Evolutionary conservation across 2,888 invertebrate species (phyloP).

Genomic region (Cyrtodaria siliqua): DNA sequence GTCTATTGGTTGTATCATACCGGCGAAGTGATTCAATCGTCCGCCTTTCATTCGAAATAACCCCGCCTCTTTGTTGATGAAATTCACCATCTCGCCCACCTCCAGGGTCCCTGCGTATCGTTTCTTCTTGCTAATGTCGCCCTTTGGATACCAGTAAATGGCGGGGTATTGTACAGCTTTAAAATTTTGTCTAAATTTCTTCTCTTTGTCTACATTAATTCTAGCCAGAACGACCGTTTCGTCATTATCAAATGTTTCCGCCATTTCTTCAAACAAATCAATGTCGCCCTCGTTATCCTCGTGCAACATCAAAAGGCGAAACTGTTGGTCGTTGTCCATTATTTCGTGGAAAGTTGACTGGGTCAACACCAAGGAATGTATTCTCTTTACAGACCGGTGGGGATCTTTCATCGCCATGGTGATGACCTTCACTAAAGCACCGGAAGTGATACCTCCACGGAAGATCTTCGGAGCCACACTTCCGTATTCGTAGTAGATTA

Average conservation of each 20-base stretch:
- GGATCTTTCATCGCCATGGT: constrained; percentile 30
- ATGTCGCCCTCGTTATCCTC: constrained; percentile 47
- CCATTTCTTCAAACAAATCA: constrained; percentile 47
- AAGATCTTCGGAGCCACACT: constrained; percentile 52
- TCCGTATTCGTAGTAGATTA: constrained; percentile 60
- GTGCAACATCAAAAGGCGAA: constrained; percentile 52
- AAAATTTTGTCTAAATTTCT: constrained; percentile 27
- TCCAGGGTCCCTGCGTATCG: constrained; percentile 30
- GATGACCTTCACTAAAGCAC: constrained; percentile 29
- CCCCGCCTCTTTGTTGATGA: constrained; percentile 46
- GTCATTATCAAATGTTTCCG: constrained; percentile 54
- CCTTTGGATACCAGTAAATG: constrained; percentile 46
- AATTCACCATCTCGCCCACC: constrained; percentile 33
- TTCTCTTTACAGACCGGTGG: constrained; percentile 21
- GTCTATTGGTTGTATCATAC: constrained; percentile 42
- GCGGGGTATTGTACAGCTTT: constrained; percentile 30
- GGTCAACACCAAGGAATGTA: constrained; percentile 36
- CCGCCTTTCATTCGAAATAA: constrained; percentile 42
- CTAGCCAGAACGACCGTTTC: constrained; percentile 34
- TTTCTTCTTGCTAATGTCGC: constrained; percentile 20
- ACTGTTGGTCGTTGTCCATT: constrained; percentile 35
- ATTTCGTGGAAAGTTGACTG: constrained; percentile 26
- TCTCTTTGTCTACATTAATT: constrained; percentile 42
- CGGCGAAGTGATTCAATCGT: constrained; percentile 41
- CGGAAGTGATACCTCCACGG: constrained; percentile 38